These are phyloP conservation scores for Trichosurus vulpecula DNA, from an alignment of 2,797 vertebrate species.

Conservation along the genomic window DNA sequence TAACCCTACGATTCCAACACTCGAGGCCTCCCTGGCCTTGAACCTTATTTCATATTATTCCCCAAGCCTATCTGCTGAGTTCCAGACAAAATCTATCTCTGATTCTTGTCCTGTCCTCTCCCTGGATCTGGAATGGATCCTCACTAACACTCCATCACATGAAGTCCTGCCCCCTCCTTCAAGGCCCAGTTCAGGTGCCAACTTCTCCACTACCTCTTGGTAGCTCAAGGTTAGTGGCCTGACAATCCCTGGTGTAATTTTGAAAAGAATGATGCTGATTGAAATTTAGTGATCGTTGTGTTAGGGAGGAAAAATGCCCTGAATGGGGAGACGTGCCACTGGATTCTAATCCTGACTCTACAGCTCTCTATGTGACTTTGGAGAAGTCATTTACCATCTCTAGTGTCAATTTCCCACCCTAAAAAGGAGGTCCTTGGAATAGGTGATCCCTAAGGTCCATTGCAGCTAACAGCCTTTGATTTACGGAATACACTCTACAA, in stretches of 20 bases:
- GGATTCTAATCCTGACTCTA: not conserved
- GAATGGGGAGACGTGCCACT: not conserved
- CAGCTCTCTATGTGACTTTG: not conserved
- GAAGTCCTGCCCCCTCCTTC: not conserved
- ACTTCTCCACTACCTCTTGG: not conserved
- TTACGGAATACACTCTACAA: not conserved
- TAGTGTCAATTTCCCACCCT: not conserved
- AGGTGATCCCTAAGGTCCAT: not conserved
- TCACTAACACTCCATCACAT: not conserved
- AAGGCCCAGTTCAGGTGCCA: not conserved
- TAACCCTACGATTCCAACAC: not conserved
- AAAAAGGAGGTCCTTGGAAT: not conserved
- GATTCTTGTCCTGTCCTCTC: not conserved
- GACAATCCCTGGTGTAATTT: not conserved
- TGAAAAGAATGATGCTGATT: not conserved
- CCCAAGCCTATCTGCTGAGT: not conserved
- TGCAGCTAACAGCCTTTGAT: not conserved
- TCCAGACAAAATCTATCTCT: not conserved
- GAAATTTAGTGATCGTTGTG: not conserved
- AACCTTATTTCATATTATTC: not conserved
- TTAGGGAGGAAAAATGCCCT: not conserved
- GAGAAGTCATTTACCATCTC: conserved; percentile 4
- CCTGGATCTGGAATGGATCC: not conserved
- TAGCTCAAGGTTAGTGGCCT: not conserved
- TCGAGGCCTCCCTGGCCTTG: not conserved